Base-by-base conservation (phyloP, 2,797 vertebrate genomes). In the Hapalemur alaotrensis region DNA sequence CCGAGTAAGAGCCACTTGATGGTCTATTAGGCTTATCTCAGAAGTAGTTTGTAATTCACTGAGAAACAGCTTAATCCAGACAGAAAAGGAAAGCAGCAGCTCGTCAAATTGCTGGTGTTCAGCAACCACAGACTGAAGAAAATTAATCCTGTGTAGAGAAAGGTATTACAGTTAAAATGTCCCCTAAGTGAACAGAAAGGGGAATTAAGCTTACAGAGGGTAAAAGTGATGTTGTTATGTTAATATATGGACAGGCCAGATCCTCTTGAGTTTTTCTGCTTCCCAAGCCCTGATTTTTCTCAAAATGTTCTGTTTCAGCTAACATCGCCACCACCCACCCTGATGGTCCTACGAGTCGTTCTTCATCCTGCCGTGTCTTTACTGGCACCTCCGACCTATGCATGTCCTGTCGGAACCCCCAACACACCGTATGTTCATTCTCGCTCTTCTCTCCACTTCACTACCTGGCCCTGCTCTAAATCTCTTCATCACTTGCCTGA, bases 1-100 rank as follows among this genome's bases (percentile, higher is more conserved):
- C 87, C 98, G 98, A 82, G 97, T 97, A 61, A 98, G 67, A 96
- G 99, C 98, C 92, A 98, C 92, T 5, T 99, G 98, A 75, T 99
- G 98, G 98, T 99, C 99, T 52, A 95, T 95, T 43, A 99, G 97
- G 93, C 98, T 98, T 96, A 99, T 99, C 98, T 99, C 99, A 78
- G 99, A 99, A 79, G 99, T 99, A 38, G 96, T 98, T 96, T 99
- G 99, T 87, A 99, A 97, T 89, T 98, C 98, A 90, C 98, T 98
- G 92, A 99, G 99, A 95, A 99, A 99, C 96, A 98, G 98, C 97
- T 99, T 99, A 97, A 99, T 99, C 99, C 99, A 99, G 76, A 99
- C 98, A 57, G 99, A 99, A 97, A 99, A 98, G 59, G 98, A 98
- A 83, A 99, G 98, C 65, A 99, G 98, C 20, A 98, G 96, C 95